Conservation (phyloP, 2,888 invertebrate species). For the Pecten maximus region DNA sequence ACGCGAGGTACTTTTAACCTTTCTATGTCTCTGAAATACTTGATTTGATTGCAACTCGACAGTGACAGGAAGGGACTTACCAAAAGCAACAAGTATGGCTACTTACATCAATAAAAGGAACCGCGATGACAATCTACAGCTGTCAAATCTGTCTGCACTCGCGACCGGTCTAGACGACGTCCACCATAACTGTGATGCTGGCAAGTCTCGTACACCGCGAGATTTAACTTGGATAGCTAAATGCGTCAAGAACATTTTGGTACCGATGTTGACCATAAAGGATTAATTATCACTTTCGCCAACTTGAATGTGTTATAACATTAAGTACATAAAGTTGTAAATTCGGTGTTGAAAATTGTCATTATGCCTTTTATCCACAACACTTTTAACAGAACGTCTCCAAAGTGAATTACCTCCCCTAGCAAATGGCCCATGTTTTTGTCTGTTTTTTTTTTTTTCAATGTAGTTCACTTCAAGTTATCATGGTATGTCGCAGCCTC, state of each 20-base stretch:
- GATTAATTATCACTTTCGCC: too few relatives aligned
- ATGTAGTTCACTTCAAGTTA: too few relatives aligned
- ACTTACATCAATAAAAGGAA: neutral
- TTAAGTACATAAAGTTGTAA: too few relatives aligned
- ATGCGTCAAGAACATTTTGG: neutral
- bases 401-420: too few relatives aligned
- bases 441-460: too few relatives aligned
- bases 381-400: too few relatives aligned
- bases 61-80: neutral
- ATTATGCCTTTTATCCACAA: too few relatives aligned
- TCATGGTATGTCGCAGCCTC: too few relatives aligned
- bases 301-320: too few relatives aligned
- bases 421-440: too few relatives aligned
- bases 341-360: too few relatives aligned
- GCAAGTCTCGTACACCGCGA: neutral
- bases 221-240: neutral
- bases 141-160: neutral
- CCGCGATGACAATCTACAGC: neutral
- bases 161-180: neutral
- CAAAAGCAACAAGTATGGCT: too few relatives aligned
- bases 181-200: constrained; percentile 7
- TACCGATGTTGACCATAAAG: neutral
- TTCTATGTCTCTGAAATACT: neutral
- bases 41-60: neutral
- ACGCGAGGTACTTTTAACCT: neutral